Base-by-base conservation (phyloP, 2,113 vertebrate genomes). In the Arvicanthis niloticus region DNA sequence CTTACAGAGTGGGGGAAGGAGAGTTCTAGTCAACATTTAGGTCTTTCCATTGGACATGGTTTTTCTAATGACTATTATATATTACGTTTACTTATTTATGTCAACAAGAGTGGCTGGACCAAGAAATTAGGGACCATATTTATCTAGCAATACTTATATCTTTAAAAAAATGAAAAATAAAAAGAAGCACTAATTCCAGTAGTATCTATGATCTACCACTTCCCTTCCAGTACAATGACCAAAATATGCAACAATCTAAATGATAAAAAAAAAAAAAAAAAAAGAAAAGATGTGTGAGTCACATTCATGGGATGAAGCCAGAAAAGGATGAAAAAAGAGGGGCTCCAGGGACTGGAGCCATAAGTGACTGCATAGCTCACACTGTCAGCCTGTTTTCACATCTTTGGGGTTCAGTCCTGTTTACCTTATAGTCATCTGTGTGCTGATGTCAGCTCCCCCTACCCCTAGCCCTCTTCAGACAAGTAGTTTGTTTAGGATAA, bases 201-300 rank as follows among this genome's bases (percentile, higher is more conserved):
- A 93, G 34, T 65, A 84, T 24, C 93, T 96, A 31, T 45, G 75
- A 95, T 12, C 17, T 42, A 51, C 51, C 37, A 51, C 48, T 68
- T 96, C 77, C 42, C 45, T 85, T 93, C 31, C 37, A 60, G 82
- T 78, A 68, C 16, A 70, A 58, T 93, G 76, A 81, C 34, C 0
- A 37, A 96, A 96, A 92, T 37, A 48, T 19, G 45, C 75, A 89
- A 68, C 42, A 75, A 87, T 84, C 76, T 88, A 75, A 94, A 93
- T n/a, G n/a, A 65, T 3, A 80, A 84, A 67, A 91, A 51, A 51
- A 51, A 51, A 7, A 48, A 95, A 56, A 84, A 58, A 80, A 84
- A 67, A 91, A 51, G 11, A 51, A 51, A 7, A 19, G 40, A 34
- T 21, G 22, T 62, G 67, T 91, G 80, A 94, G 80, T 95, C 84